These are phyloP conservation scores for Saguinus imperator DNA, from an alignment of 2,113 vertebrate genomes.

Conservation along the genomic window DNA sequence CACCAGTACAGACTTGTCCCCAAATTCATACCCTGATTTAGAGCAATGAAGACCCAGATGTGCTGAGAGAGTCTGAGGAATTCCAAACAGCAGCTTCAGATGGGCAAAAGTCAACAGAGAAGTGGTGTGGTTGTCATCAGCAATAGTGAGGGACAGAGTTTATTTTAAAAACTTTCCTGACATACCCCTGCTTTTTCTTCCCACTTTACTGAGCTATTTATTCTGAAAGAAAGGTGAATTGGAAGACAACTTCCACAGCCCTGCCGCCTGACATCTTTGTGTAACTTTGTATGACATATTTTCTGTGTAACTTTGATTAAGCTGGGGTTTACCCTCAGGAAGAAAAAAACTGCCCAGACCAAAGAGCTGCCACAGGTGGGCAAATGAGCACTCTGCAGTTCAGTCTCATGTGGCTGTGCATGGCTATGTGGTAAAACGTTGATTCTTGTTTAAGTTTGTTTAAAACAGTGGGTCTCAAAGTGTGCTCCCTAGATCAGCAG, in stretches of 20 bases:
- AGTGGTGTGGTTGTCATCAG: too few species aligned
- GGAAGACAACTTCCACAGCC: neutral
- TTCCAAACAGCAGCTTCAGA: neutral
- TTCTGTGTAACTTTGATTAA: too few species aligned
- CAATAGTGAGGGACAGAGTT: fast-evolving
- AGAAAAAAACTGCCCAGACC: too few species aligned
- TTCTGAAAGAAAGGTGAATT: neutral
- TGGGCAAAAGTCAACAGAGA: neutral
- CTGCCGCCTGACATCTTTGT: too few species aligned
- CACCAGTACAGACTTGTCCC: neutral
- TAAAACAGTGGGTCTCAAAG: neutral
- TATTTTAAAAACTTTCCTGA: neutral
- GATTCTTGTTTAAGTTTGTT: neutral
- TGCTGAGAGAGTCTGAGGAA: neutral
- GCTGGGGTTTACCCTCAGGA: too few species aligned
- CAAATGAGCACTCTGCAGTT: fast-evolving
- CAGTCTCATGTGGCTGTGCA: neutral
- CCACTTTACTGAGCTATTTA: neutral
- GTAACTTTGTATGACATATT: too few species aligned
- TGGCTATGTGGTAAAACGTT: neutral
- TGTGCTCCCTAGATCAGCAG: neutral
- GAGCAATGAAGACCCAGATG: neutral
- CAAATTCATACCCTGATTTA: neutral
- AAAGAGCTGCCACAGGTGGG: too few species aligned
- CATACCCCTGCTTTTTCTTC: neutral